Conservation (phyloP, 2,797 vertebrate genomes). For the Carapus acus region DNA sequence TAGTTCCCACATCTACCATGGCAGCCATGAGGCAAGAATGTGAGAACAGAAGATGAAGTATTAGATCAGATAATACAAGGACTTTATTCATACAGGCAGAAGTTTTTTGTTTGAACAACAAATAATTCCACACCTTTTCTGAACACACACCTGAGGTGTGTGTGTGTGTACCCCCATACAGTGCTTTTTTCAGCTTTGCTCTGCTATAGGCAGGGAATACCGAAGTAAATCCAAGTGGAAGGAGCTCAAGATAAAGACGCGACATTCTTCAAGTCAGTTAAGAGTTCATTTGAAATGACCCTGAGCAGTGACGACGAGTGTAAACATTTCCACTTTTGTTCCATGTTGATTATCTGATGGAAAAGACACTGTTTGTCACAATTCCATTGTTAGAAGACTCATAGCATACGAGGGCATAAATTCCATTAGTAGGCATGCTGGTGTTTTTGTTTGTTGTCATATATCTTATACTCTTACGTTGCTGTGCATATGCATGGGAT, state of each 20-base stretch:
- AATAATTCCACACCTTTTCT: too few species aligned
- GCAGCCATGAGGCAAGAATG: neutral
- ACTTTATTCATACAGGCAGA: too few species aligned
- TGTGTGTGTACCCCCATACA: conserved; percentile 11
- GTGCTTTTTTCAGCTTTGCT: neutral
- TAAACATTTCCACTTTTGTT: conserved; percentile 69
- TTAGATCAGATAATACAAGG: conserved; percentile 23
- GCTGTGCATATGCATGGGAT: conserved; percentile 45
- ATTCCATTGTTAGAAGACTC: conserved; percentile 19
- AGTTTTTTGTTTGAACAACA: too few species aligned
- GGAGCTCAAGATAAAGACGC: conserved; percentile 29
- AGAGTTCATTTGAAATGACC: conserved; percentile 66
- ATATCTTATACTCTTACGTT: conserved; percentile 39
- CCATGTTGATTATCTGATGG: conserved; percentile 33
- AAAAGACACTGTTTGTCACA: conserved; percentile 22
- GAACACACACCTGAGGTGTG: too few species aligned
- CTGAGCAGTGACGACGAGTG: conserved; percentile 68
- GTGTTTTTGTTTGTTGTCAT: conserved; percentile 55
- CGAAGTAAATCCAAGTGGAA: conserved; percentile 8
- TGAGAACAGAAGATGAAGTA: conserved; percentile 41
- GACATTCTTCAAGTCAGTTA: conserved; percentile 64
- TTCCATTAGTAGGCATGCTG: conserved; percentile 61
- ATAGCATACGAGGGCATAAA: conserved; percentile 28
- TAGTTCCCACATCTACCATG: too few species aligned
- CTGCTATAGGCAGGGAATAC: neutral